Evolutionary conservation across 2,797 vertebrate genomes (phyloP), one percentile per base, ranked within the genome.

Genomic region (Euphonia xanthogaster): DNA sequence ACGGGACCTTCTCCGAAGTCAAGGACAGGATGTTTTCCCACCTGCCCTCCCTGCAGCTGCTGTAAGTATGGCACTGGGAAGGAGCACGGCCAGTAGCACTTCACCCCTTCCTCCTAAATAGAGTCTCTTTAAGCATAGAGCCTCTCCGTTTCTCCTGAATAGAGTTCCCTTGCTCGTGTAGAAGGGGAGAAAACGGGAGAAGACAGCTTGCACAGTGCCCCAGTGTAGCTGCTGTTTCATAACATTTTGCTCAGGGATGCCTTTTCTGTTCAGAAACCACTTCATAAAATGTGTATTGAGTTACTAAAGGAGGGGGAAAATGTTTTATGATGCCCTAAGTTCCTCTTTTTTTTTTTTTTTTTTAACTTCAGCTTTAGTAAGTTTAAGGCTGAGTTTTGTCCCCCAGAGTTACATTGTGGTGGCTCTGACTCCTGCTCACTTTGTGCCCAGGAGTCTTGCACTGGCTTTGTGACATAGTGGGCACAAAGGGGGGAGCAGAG

Each of bases 11-110:
- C 97, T 98, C 97, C 2, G 99, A 99, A 98, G 98, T 99, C 96
- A 99, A 98, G 97, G 99, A 99, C 98, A 98, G 98, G 44, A 99
- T 99, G 99, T 99, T 99, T 97, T 97, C 99, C 48, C 99, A 99
- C 97, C 98, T 99, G 97, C 98, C 99, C 71, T 99, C 99, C 79
- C 97, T 99, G 93, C 99, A 99, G 97, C 98, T 99, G 54, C 98
- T 99, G 99, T 99, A 98, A 99, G 99, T 98, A 96, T 63, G 91
- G 53, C 67, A 24, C 58, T 39, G 53, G 55, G 39, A 44, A 45
- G 28, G 72, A 17, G 54, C 20, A 14, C n/a, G 51, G 60, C 48
- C 74, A 28, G 20, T 14, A 72, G 84, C 66, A 4, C 70, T 50
- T 39, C 2, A 14, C 20, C 73, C 70, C 6, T 10, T 11, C 39